Evolutionary conservation across 2,888 invertebrate genomes (phyloP), one percentile per base, ranked within the genome.

Genomic region (Electrophaes corylata): DNA sequence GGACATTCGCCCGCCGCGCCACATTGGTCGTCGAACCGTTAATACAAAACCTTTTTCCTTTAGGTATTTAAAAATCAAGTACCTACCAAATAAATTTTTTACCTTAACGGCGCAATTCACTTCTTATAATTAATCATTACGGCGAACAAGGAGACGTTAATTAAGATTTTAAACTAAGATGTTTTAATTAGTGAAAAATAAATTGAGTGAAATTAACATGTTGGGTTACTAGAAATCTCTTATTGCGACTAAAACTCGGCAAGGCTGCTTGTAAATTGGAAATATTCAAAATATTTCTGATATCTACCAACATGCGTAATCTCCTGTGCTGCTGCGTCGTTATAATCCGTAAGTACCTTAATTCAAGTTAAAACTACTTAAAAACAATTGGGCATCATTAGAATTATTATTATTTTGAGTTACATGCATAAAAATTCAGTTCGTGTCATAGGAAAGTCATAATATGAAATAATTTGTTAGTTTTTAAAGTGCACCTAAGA

Each of bases 331-430:
- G 5, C 37, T 48, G 23, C 40, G 26, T 40, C 4, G 5, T 49
- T 12, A 3, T 39, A 8, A 29, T 49, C 39, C n/a, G 50, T 50
- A 20, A 50, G 50, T 49, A n/a, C n/a, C n/a, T n/a, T n/a, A n/a
- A n/a, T n/a, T n/a, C n/a, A n/a, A n/a, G n/a, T n/a, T n/a, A n/a
- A n/a, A n/a, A n/a, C n/a, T n/a, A n/a, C n/a, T n/a, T n/a, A n/a
- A n/a, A n/a, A n/a, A n/a, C n/a, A n/a, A n/a, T n/a, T n/a, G n/a
- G n/a, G n/a, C n/a, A n/a, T n/a, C n/a, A n/a, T n/a, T n/a, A n/a
- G n/a, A n/a, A n/a, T n/a, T n/a, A n/a, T n/a, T n/a, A n/a, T n/a
- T n/a, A n/a, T n/a, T n/a, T n/a, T n/a, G n/a, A n/a, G n/a, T n/a
- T n/a, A n/a, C n/a, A n/a, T n/a, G n/a, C n/a, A n/a, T n/a, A n/a